Base-by-base conservation (phyloP, 2,797 vertebrate genomes). In the Nothura maculosa region DNA sequence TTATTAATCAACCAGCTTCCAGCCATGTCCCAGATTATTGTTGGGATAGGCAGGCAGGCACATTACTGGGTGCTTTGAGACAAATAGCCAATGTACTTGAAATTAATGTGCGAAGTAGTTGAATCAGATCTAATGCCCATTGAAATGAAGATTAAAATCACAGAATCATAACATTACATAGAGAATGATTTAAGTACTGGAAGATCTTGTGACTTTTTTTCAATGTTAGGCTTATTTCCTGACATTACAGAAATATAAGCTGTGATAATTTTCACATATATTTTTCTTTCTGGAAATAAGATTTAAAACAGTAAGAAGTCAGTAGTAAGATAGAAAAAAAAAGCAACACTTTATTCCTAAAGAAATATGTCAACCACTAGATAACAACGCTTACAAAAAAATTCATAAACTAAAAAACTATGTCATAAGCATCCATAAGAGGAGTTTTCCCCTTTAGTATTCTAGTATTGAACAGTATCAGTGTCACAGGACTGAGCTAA, bases 251-350 rank as follows among this genome's bases (percentile, higher is more conserved):
- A 93, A 89, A 61, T 75, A 85, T 24, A 87, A 1, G 81, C 45
- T 85, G 66, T 20, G 5, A 45, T 47, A 73, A 54, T 66, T 92
- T 96, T 69, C 64, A 72, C 91, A 66, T 30, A 28, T 28, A 68
- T 92, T 87, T 85, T 90, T 89, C 50, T 85, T 90, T 87, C 58
- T 89, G 38, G 38, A 87, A 78, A 76, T 63, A 64, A 87, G 64
- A 87, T 75, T 85, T 90, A 72, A 82, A 85, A 85, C 69, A 66
- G 16, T 77, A 72, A 84, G 6, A 15, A 81, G 1, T 12, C 17
- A 58, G 16, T 77, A 72, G 84, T 6, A 15, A 81, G 30, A 70
- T 18, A 66, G 80, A 93, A 88, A 70, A 58, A 13, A 81, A 73
- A 38, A 86, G 40, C 43, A 90, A 78, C 8, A 9, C 5, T 80